A percentile compares a stretch with the other conserved stretches of the same genome.
phyloP scores from a whole-genome alignment of 2,113 vertebrate genomes.

The Neodontobutis hainanensis region DNA sequence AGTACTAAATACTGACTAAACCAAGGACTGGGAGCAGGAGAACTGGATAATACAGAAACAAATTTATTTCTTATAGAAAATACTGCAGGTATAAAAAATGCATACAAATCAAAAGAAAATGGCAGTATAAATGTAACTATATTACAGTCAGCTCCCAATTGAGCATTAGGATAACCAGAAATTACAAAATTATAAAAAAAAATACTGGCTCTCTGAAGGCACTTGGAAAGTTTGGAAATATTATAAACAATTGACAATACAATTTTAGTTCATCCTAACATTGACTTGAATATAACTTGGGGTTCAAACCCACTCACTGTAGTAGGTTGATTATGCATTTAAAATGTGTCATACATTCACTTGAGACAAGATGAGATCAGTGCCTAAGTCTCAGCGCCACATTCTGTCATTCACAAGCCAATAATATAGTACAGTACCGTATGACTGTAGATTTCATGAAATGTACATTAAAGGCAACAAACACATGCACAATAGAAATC shows the following conservation, averaged over 20 bases:
- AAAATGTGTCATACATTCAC: slow-evolving; percentile 9
- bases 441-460: slow-evolving; percentile 17
- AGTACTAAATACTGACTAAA: neutral
- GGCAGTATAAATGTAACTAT: slow-evolving; percentile 53
- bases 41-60: slow-evolving; percentile 20
- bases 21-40: neutral
- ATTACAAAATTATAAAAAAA: slow-evolving; percentile 27
- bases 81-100: slow-evolving; percentile 58
- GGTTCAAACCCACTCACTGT: slow-evolving; percentile 3
- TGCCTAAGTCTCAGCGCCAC: slow-evolving; percentile 30
- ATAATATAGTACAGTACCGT: slow-evolving; percentile 37
- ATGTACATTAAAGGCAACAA: slow-evolving; percentile 32
- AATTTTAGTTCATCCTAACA: neutral
- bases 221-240: slow-evolving; percentile 36
- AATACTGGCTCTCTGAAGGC: slow-evolving; percentile 70
- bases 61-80: slow-evolving; percentile 76
- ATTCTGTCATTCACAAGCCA: slow-evolving; percentile 1
- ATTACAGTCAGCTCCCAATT: slow-evolving; percentile 35
- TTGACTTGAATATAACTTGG: neutral
- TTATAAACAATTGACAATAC: too few relatives aligned
- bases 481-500: neutral
- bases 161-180: slow-evolving; percentile 19
- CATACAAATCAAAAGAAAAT: slow-evolving; percentile 48
- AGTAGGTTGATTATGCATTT: slow-evolving; percentile 2
- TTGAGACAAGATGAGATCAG: slow-evolving; percentile 3